Evolutionary conservation across 2,797 vertebrate genomes (phyloP).

Genomic region (Octomys mimax): DNA sequence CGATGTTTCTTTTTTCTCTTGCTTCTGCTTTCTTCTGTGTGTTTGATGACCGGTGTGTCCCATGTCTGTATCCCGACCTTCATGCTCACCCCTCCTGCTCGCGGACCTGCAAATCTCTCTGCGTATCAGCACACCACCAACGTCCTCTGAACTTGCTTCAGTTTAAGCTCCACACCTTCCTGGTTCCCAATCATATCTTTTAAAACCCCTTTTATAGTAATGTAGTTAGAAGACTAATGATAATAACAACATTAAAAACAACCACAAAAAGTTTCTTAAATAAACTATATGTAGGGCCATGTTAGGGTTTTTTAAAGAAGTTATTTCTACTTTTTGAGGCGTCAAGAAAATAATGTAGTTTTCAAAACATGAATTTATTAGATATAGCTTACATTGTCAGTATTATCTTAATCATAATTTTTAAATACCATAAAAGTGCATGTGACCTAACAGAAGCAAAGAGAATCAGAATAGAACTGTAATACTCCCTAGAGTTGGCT

Average conservation of each 20-base stretch:
- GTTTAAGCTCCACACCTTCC: too few relatives aligned
- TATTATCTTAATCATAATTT: background rate
- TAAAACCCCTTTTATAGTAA: background rate
- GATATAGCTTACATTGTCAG: background rate
- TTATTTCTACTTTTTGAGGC: background rate
- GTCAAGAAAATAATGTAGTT: constrained; percentile 36
- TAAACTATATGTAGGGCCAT: background rate
- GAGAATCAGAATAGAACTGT: background rate
- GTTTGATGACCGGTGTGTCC: too few relatives aligned
- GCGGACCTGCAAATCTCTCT: too few relatives aligned
- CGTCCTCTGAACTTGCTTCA: too few relatives aligned
- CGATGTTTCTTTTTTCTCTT: too few relatives aligned
- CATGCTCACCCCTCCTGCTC: too few relatives aligned
- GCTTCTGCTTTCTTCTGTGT: too few relatives aligned
- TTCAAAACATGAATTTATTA: constrained; percentile 16
- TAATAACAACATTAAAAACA: background rate
- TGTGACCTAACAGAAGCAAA: background rate
- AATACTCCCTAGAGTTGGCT: background rate
- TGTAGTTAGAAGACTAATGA: background rate
- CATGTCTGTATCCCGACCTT: too few relatives aligned
- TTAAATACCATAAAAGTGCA: background rate
- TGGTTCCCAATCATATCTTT: background rate
- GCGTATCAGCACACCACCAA: too few relatives aligned
- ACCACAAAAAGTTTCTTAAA: background rate
- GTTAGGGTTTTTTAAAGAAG: background rate